These are phyloP conservation scores for Numida meleagris DNA, from an alignment of 2,113 vertebrate species.

Conservation along the genomic window DNA sequence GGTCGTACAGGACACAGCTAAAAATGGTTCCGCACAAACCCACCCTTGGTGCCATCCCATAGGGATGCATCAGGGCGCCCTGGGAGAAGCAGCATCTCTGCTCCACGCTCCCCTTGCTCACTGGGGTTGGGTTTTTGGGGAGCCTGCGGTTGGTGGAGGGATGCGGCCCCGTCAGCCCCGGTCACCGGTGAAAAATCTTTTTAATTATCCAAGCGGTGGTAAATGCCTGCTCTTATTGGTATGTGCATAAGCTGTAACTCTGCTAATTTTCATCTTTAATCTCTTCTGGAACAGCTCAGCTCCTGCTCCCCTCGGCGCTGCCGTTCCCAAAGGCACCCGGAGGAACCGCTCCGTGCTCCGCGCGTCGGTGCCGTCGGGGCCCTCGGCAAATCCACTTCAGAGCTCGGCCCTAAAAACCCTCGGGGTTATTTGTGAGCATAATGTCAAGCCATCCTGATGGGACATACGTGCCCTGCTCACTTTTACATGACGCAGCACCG, in stretches of 20 bases:
- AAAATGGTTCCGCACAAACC: slow-evolving; percentile 10
- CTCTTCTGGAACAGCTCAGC: slow-evolving; percentile 50
- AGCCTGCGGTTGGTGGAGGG: neutral
- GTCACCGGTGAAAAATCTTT: slow-evolving; percentile 66
- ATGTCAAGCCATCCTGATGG: slow-evolving; percentile 29
- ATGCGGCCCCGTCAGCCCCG: slow-evolving; percentile 26
- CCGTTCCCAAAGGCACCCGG: slow-evolving; percentile 63
- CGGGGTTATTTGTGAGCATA: slow-evolving; percentile 43
- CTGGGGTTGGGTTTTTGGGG: neutral
- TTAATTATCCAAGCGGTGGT: slow-evolving; percentile 62
- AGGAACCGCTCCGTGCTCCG: slow-evolving; percentile 33
- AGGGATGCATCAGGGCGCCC: neutral
- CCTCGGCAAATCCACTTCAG: slow-evolving; percentile 57
- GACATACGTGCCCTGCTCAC: neutral
- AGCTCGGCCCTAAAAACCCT: slow-evolving; percentile 66
- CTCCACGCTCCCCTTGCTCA: neutral
- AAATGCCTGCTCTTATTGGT: slow-evolving; percentile 58
- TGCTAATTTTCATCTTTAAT: slow-evolving; percentile 70
- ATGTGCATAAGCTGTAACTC: slow-evolving; percentile 57
- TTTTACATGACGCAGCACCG: neutral
- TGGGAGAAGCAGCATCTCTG: neutral
- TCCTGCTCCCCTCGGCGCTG: slow-evolving; percentile 54
- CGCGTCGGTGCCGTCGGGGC: slow-evolving; percentile 16
- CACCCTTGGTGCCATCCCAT: neutral
- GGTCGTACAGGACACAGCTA: neutral